These are phyloP conservation scores for Trochalopteron elliotii DNA, from an alignment of 2,113 vertebrate genomes.

Conservation along the genomic window DNA sequence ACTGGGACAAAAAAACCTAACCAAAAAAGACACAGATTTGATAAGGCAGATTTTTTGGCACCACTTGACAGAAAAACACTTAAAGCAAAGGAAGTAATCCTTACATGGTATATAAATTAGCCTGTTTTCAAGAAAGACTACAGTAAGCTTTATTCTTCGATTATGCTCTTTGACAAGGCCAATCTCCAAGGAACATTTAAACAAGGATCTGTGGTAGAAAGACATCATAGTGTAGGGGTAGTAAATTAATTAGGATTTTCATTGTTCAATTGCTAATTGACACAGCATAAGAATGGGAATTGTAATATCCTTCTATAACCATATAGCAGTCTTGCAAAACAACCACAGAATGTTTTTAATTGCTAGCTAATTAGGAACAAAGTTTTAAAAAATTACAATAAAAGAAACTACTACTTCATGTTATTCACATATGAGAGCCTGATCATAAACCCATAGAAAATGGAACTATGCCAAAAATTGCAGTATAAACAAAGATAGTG, in stretches of 20 bases:
- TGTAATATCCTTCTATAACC: neutral
- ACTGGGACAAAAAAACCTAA: neutral
- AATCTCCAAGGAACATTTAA: neutral
- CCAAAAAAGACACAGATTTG: neutral
- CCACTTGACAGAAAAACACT: neutral
- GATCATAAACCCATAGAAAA: neutral
- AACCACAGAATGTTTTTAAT: neutral
- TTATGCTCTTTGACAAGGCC: neutral
- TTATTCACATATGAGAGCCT: neutral
- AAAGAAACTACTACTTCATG: neutral
- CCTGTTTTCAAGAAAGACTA: neutral
- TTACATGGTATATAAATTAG: neutral
- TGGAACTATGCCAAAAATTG: neutral
- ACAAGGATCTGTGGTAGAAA: neutral
- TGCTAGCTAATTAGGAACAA: neutral
- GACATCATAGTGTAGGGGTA: neutral
- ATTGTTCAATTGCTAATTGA: neutral
- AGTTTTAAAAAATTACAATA: neutral
- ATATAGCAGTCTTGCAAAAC: neutral
- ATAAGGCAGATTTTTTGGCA: neutral
- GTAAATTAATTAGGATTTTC: constrained; percentile 1
- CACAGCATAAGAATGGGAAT: neutral
- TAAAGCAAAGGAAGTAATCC: neutral
- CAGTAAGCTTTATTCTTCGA: neutral
- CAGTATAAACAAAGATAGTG: neutral